Evolutionary conservation across 2,113 vertebrate species (phyloP).

Genomic region (Oostethus manadensis): DNA sequence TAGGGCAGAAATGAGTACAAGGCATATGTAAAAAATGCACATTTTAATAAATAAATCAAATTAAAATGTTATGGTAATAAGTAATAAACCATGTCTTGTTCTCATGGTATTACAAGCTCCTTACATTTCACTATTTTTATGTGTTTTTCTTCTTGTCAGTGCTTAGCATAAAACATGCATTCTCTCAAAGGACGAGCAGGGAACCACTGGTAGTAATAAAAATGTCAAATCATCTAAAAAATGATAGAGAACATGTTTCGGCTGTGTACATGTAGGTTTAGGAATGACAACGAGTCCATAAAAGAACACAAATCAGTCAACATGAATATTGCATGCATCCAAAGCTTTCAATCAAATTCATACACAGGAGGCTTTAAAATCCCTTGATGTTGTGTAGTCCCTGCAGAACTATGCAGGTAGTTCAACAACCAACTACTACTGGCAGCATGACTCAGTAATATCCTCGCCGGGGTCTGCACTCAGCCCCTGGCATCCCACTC

Average conservation of each 20-base stretch:
- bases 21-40: too few species aligned
- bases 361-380: conserved; percentile 29
- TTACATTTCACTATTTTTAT: too few species aligned
- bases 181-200: neutral
- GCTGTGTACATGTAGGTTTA: neutral
- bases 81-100: too few species aligned
- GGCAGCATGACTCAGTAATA: conserved; percentile 30
- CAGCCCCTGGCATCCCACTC: conserved; percentile 21
- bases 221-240: neutral
- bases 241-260: neutral
- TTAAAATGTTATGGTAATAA: too few species aligned
- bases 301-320: neutral
- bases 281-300: neutral
- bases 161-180: neutral
- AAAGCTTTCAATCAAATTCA: conserved; percentile 12
- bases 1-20: too few species aligned
- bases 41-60: too few species aligned
- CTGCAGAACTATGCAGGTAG: conserved; percentile 10
- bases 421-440: conserved; percentile 27
- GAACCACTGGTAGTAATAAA: neutral
- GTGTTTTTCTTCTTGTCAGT: too few species aligned
- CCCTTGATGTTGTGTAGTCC: conserved; percentile 22
- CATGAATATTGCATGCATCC: conserved; percentile 1
- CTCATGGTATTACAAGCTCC: too few species aligned
- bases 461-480: conserved; percentile 39